Evolutionary conservation across 2,888 invertebrate species (phyloP), one percentile per base, ranked within the genome.

Genomic region (Frankliniella fusca): DNA sequence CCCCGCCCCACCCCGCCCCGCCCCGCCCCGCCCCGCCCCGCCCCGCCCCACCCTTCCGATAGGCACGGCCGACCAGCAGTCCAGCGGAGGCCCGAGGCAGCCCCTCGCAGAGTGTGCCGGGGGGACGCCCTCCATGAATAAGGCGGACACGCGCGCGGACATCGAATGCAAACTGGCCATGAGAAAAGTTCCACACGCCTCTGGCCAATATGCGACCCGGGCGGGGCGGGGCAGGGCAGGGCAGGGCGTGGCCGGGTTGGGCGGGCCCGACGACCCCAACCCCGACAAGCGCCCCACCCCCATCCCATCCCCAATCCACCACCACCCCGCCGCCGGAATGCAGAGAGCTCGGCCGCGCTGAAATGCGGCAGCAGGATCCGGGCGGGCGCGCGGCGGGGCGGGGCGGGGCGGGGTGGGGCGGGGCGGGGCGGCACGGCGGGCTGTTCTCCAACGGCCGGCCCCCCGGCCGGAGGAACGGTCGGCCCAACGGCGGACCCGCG

Each of bases 151-250:
- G 5, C 38, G 38, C 38, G 38, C 38, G 54, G 70, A 76, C 70
- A 76, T 76, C 70, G 70, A 76, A 76, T 23, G 70, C 70, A 76
- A 76, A 76, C 70, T 76, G 70, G 3, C 70, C 70, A 23, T 76
- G 70, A 23, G 70, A 27, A 76, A 76, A 76, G 70, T 76, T 76
- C 20, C 38, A 38, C 38, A 38, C 38, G 54, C 54, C 54, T 18
- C 54, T 76, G 23, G 70, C 70, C 70, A 27, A 11, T 38, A 38
- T n/a, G 70, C 70, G 23, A 27, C 23, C 23, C 11, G 70, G 70
- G 70, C 70, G 27, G 0, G 27, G 70, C 70, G 9, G 27, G 3
- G 70, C 27, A 11, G 70, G 70, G 1, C 70, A 9, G 8, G 61
- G 15, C 11, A 18, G 61, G n/a, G 61, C 54, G 54, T 5, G 54